Percentiles rank a stretch among this genome's conserved stretches.
Conservation (phyloP, 2,888 invertebrate genomes). For the Heteromurus nitidus region DNA sequence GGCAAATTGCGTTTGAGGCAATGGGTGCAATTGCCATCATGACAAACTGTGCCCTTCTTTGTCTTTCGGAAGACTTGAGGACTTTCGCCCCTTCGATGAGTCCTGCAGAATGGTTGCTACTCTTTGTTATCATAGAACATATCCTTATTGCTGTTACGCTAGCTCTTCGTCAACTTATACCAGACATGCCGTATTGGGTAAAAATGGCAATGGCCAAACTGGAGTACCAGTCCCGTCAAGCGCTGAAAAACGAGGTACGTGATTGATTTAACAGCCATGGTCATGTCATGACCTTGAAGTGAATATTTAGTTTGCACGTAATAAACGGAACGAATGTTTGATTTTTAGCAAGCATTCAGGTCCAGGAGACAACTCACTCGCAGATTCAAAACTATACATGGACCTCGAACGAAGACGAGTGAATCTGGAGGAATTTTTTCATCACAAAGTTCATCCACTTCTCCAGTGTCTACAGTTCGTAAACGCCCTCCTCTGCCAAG, state of each 20-base stretch:
- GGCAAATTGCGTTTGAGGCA: constrained; percentile 55
- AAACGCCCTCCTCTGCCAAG: constrained; percentile 30
- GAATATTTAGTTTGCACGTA: neutral
- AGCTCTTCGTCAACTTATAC: constrained; percentile 82
- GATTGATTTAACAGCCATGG: neutral
- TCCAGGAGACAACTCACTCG: constrained; percentile 76
- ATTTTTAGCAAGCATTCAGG: constrained; percentile 76
- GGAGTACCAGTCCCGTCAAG: constrained; percentile 81
- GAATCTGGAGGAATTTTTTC: no score
- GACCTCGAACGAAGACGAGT: constrained; percentile 66
- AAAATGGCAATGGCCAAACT: constrained; percentile 80
- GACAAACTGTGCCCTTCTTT: constrained; percentile 76
- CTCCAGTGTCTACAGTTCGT: constrained; percentile 38
- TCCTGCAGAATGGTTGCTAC: constrained; percentile 78
- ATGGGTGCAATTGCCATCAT: constrained; percentile 49
- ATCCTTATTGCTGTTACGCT: constrained; percentile 81
- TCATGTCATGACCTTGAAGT: neutral
- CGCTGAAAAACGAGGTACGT: constrained; percentile 79
- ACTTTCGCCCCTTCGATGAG: constrained; percentile 75
- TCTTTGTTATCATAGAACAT: constrained; percentile 84
- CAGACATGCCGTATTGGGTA: constrained; percentile 83
- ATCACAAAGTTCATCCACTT: constrained; percentile 44
- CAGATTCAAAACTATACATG: constrained; percentile 77
- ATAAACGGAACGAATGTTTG: neutral
- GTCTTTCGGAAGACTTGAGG: constrained; percentile 82